Percentiles rank a stretch among this genome's conserved stretches.
Conservation (phyloP, 2,888 invertebrate species). For the Exephanes ischioxanthus region DNA sequence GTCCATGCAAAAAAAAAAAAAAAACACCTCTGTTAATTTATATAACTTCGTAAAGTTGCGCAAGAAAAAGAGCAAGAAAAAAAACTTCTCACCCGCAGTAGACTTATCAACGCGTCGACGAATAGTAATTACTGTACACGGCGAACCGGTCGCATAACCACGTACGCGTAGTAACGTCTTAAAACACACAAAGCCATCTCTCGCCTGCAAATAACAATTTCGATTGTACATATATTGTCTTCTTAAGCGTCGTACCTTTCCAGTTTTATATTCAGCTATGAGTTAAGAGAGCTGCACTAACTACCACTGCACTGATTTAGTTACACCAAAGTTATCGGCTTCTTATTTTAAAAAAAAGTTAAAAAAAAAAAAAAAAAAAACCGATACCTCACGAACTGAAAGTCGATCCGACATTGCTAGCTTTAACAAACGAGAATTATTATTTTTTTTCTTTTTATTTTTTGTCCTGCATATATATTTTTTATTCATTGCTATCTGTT, state of each 20-base stretch:
- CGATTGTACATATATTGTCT: background rate
- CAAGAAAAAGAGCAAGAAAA: background rate
- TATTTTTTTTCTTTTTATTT: background rate
- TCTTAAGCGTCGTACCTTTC: background rate
- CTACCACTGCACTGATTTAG: background rate
- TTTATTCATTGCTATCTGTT: conserved; percentile 10
- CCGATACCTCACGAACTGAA: background rate
- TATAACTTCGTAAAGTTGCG: background rate
- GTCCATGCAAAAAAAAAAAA: background rate
- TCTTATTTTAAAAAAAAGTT: background rate
- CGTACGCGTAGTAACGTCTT: background rate
- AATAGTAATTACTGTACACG: background rate
- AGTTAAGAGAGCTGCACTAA: background rate
- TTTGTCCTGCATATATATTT: background rate
- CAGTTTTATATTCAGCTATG: background rate
- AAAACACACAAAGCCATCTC: background rate
- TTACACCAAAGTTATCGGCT: conserved; percentile 30
- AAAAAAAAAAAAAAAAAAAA: background rate
- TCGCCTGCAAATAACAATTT: background rate
- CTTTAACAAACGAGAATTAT: conserved; percentile 14
- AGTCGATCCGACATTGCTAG: background rate
- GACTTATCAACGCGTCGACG: background rate
- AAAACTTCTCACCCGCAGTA: background rate
- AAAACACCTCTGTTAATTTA: background rate
- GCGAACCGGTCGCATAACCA: background rate